Base-by-base conservation (phyloP, 2,888 invertebrate genomes). In the Torymus aiolomorphi region DNA sequence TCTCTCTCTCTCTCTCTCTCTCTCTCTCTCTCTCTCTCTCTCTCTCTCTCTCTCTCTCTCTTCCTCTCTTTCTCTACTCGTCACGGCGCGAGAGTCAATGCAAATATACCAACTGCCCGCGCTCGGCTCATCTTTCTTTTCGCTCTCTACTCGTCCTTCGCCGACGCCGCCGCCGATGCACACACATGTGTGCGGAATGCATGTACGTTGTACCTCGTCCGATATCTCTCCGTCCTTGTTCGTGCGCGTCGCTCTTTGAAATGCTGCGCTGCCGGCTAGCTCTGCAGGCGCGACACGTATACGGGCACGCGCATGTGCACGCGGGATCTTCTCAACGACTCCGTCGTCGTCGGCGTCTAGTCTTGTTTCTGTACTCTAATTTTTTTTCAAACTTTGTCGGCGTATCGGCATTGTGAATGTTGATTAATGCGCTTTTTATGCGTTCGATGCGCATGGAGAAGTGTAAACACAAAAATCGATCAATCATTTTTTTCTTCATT, bases 31-130 rank as follows among this genome's bases (percentile, higher is more conserved):
- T 54, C n/a, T 12, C 12, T 57, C n/a, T 14, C 13, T 73, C 59
- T 8, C 10, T 61, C 59, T 12, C 31, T 59, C n/a, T 24, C 56
- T 67, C 18, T 42, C 24, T 24, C 54, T 59, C 31, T 77, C 78
- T 65, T 57, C 62, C 76, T 77, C 73, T 61, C 66, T 72, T 80
- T 76, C 62, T 81, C 85, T 82, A 81, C 80, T 80, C 80, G 73
- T 74, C 80, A 76, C 83, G 80, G 49, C 67, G 16, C 51, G 8
- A 42, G 59, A 66, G 66, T n/a, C 69, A 72, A 67, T 71, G 74
- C 57, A 67, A 65, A 62, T 54, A 42, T 42, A 63, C 56, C 57
- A 1, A 51, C 63, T 62, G 12, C 51, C 5, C 51, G 52, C 24
- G 16, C 63, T 52, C 49, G 14, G 16, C 70, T 77, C 61, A 54